Base-by-base conservation (phyloP, 2,797 vertebrate genomes). In the Labroides dimidiatus region DNA sequence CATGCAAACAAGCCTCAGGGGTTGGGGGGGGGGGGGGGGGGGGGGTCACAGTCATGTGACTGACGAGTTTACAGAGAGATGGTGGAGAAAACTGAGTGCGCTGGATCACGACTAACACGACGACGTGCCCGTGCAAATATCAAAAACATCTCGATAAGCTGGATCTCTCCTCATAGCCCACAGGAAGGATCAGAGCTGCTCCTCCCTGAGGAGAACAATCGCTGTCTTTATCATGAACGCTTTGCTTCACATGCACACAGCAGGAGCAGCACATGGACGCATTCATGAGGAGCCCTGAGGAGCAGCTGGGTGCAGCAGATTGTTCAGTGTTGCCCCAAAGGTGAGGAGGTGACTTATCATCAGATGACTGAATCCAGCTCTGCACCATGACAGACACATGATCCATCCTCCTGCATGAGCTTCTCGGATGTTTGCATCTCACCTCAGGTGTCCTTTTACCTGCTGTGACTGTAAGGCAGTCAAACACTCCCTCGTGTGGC, bases 401-500 rank as follows among this genome's bases (percentile, higher is more conserved):
- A 9, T 36, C 54, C 13, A 3, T 4, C 62, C 56, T 64, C 7
- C 24, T 39, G 36, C 14, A 33, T 15, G 13, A 10, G n/a, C 15
- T 24, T 16, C 0, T 41, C 2, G 19, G 14, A 30, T 10, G 15
- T 23, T 43, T 47, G 27, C 12, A 37, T 3, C 33, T 82, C 60
- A 74, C 30, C 36, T 75, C 21, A 50, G 1, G 51, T 12, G 45
- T 71, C 50, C 50, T 37, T 27, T 30, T 21, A 43, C 30, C 15
- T 33, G 36, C 19, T 53, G 30, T 53, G 30, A 63, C 36, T 42
- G 24, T 9, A 1, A 42, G 10, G 9, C 6, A 4, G 4, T 1
- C 1, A 10, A 0, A 2, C 13, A 10, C 39, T 39, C 83, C 81
- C 72, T 64, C 86, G 15, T 59, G 77, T 84, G 86, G 81, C 19